phyloP scores from a whole-genome alignment of 2,888 invertebrate genomes.

The Thymelicus sylvestris region DNA sequence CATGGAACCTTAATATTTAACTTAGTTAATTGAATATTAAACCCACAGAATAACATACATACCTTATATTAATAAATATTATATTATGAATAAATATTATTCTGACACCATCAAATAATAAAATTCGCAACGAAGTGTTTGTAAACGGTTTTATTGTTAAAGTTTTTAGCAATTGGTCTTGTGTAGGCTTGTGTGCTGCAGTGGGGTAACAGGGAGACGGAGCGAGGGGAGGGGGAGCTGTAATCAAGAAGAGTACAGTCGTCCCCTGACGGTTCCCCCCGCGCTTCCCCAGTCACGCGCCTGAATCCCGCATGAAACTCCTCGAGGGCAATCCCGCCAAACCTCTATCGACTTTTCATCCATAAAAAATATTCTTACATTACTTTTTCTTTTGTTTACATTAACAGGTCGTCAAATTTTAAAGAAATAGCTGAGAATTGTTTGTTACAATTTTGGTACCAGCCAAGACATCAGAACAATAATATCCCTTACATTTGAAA shows the following conservation, averaged over 20 bases:
- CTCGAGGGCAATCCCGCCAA: conserved; percentile 80
- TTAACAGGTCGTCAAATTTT: conserved; percentile 47
- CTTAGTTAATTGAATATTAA: no score
- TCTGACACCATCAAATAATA: conserved; percentile 2
- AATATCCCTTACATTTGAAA: no score
- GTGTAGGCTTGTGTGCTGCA: conserved; percentile 70
- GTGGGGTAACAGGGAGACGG: conserved; percentile 54
- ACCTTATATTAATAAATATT: no score
- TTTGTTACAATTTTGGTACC: no score
- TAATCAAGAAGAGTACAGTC: conserved; percentile 85
- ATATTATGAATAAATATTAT: no score
- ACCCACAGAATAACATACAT: no score
- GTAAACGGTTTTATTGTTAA: conserved; percentile 40
- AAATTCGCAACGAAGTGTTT: conserved; percentile 24
- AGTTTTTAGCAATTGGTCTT: conserved; percentile 54
- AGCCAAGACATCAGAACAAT: no score
- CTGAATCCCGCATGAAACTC: conserved; percentile 59
- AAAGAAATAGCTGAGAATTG: conserved; percentile 30
- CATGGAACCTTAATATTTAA: no score
- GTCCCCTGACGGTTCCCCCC: conserved; percentile 71
- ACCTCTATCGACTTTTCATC: conserved; percentile 81
- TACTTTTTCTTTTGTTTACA: conserved; percentile 66
- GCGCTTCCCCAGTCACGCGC: conserved; percentile 48
- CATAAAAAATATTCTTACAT: conserved; percentile 72
- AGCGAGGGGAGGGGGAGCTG: conserved; percentile 65